Base-by-base conservation (phyloP, 2,113 vertebrate genomes). In the Ceratotherium simum region DNA sequence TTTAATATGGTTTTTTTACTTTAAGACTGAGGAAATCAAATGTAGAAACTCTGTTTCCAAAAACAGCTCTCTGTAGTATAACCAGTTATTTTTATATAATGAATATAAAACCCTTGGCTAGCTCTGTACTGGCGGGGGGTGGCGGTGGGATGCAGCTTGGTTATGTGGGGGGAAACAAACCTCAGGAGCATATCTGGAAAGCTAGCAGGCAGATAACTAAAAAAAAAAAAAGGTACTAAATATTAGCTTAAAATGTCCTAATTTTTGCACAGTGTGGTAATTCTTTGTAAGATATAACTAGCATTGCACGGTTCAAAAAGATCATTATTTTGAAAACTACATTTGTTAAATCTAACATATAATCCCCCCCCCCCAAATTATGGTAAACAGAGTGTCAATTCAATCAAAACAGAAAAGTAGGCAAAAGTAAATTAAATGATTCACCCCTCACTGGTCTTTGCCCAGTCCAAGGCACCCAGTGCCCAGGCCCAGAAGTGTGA, bases 31-130 rank as follows among this genome's bases (percentile, higher is more conserved):
- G 64, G 20, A 75, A 81, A 69, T 79, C 48, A 90, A 92, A 92
- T 73, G 82, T 20, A 96, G 95, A 90, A 93, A 75, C 2, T 18
- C 11, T n/a, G 29, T 96, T 96, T 89, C 87, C 67, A 65, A 96
- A 93, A 91, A 91, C 65, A 95, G 46, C 13, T 33, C 42, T 85
- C 58, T 81, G 42, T 17, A 54, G 39, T 23, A 46, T 48, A 87
- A 33, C n/a, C n/a, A 20, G 64, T 85, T 81, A 29, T 78, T 87
- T 92, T 86, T 92, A 79, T 23, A 46, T 73, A 78, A 85, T 58
- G 69, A 94, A 90, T 81, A 83, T 60, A 84, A 93, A 96, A 86
- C 27, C 25, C 85, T n/a, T 33, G 73, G n/a, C 33, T 81, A 60
- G 62, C 73, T 85, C 23, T 36, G 1, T 6, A n/a, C 25, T 51